Conservation (phyloP, 2,113 vertebrate species). For the Notarius lentiginosus region DNA sequence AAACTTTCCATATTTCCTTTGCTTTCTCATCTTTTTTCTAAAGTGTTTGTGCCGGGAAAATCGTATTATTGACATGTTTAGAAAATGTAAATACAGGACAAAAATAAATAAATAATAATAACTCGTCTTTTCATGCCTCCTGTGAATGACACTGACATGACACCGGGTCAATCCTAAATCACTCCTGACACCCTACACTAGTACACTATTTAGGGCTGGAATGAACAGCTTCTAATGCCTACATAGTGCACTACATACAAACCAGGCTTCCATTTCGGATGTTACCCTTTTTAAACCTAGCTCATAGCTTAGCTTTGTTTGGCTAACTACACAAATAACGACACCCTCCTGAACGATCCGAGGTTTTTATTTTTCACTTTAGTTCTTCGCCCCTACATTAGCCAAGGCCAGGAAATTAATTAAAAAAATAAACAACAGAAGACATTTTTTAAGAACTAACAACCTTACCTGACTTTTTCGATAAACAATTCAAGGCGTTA, state of each 20-base stretch:
- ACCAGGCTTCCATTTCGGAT: background rate
- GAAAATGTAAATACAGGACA: background rate
- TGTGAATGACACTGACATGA: background rate
- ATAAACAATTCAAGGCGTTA: background rate
- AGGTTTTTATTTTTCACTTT: background rate
- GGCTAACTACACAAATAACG: background rate
- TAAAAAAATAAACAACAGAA: background rate
- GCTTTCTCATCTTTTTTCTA: background rate
- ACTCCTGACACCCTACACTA: background rate
- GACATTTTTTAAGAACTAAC: background rate
- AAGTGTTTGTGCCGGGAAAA: background rate
- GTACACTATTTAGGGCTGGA: constrained; percentile 17
- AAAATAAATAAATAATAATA: too few species aligned
- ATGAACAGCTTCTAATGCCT: background rate
- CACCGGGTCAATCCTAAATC: background rate
- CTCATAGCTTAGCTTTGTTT: constrained; percentile 2
- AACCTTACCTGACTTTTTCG: constrained; percentile 27
- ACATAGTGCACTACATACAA: background rate
- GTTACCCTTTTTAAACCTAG: background rate
- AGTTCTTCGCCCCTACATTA: background rate
- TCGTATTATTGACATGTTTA: background rate
- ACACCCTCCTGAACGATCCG: background rate
- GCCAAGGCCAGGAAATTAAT: background rate
- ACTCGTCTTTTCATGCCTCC: background rate
- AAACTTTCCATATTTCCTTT: background rate